A percentile compares a stretch with the other conserved stretches of the same genome.
phyloP scores from a whole-genome alignment of 2,113 vertebrate species.

The Rhabdornis inornatus region DNA sequence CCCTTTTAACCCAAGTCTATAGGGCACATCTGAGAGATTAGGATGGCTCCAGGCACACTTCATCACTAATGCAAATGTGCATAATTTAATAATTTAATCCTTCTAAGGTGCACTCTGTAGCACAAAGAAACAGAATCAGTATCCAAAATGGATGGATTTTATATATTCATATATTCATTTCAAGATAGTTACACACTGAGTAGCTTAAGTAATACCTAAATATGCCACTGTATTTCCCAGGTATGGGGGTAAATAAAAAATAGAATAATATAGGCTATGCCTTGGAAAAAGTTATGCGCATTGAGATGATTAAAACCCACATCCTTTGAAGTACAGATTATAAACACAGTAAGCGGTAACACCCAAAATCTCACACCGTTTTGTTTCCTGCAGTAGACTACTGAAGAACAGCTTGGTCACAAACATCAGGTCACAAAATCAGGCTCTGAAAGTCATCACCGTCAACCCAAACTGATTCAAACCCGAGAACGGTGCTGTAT shows the following conservation, averaged over 20 bases:
- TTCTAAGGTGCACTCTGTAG: neutral
- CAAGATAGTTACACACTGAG: neutral
- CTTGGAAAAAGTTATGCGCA: neutral
- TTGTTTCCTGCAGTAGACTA: neutral
- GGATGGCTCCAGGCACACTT: neutral
- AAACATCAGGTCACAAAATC: neutral
- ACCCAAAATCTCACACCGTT: neutral
- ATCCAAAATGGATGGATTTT: neutral
- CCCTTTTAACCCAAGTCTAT: neutral
- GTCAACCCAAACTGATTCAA: neutral
- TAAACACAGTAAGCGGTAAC: neutral
- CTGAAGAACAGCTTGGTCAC: neutral
- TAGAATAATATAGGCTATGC: neutral
- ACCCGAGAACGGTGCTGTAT: rapidly evolving
- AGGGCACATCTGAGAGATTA: neutral
- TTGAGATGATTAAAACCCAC: neutral
- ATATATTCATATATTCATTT: slow-evolving; percentile 22
- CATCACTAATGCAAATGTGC: neutral
- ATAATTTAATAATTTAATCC: slow-evolving; percentile 37
- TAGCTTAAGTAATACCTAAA: neutral
- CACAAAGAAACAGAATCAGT: neutral
- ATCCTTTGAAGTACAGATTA: neutral
- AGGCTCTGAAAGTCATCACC: neutral
- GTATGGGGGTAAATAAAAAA: neutral
- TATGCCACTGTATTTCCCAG: neutral